Conservation (phyloP, 2,888 invertebrate species). For the Xylota segnis region DNA sequence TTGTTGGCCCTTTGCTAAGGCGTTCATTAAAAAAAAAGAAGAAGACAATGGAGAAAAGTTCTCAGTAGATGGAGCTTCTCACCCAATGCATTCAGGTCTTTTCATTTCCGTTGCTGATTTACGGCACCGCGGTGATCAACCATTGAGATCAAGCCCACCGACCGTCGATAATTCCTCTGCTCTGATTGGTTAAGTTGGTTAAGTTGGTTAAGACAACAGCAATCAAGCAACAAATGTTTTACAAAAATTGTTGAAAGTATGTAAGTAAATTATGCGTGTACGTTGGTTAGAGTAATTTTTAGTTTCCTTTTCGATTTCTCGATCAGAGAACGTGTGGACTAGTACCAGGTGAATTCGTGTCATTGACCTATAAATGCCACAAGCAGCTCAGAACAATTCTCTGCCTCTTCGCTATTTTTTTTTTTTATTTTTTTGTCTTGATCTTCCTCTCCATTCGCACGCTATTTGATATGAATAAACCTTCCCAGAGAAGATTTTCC, state of each 20-base stretch:
- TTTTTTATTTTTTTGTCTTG: constrained; percentile 47
- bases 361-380: constrained; percentile 70
- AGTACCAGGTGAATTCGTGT: constrained; percentile 57
- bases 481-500: constrained; percentile 31
- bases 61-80: constrained; percentile 39
- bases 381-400: constrained; percentile 44
- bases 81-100: constrained; percentile 29
- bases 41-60: constrained; percentile 29
- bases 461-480: constrained; percentile 56
- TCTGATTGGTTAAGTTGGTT: constrained; percentile 42
- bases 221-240: constrained; percentile 48
- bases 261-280: constrained; percentile 56
- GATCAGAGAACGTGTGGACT: constrained; percentile 25
- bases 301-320: constrained; percentile 24
- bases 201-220: constrained; percentile 53
- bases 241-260: constrained; percentile 11
- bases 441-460: constrained; percentile 60
- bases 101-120: constrained; percentile 52
- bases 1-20: background rate
- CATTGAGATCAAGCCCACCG: constrained; percentile 31
- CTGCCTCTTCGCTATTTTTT: constrained; percentile 29
- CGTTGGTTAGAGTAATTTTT: constrained; percentile 42
- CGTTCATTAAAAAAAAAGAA: constrained; percentile 12
- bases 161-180: constrained; percentile 3
- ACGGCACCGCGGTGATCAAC: constrained; percentile 8